These are phyloP conservation scores for Picathartes gymnocephalus DNA, from an alignment of 2,113 vertebrate species.

Conservation along the genomic window DNA sequence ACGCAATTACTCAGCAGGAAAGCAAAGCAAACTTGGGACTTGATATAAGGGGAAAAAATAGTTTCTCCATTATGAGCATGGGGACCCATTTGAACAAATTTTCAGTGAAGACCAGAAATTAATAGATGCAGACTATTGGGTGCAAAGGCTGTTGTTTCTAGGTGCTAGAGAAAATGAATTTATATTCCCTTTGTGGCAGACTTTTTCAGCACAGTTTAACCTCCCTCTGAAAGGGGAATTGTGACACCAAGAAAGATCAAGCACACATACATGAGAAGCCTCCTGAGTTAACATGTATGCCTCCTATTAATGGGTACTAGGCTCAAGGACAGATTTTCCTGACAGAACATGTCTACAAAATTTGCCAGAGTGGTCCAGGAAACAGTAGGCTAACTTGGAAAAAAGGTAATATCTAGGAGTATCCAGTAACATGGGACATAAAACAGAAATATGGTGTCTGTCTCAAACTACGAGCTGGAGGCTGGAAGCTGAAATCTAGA, in stretches of 20 bases:
- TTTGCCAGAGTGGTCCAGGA: background rate
- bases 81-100: background rate
- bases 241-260: background rate
- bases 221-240: background rate
- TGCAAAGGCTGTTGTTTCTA: background rate
- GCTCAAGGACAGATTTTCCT: background rate
- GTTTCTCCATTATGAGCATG: background rate
- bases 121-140: background rate
- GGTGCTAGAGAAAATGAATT: background rate
- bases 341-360: background rate
- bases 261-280: accelerated
- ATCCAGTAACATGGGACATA: background rate
- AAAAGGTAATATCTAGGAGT: background rate
- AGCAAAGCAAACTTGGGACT: background rate
- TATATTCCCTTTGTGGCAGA: background rate
- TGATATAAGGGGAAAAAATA: background rate
- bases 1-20: background rate
- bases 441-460: background rate
- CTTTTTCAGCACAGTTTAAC: background rate
- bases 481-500: background rate
- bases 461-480: background rate
- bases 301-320: background rate
- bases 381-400: background rate
- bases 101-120: background rate
- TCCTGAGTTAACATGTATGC: background rate